A percentile compares a stretch with the other conserved stretches of the same genome.
phyloP scores from a whole-genome alignment of 2,113 vertebrate genomes.

The Anoura caudifer region DNA sequence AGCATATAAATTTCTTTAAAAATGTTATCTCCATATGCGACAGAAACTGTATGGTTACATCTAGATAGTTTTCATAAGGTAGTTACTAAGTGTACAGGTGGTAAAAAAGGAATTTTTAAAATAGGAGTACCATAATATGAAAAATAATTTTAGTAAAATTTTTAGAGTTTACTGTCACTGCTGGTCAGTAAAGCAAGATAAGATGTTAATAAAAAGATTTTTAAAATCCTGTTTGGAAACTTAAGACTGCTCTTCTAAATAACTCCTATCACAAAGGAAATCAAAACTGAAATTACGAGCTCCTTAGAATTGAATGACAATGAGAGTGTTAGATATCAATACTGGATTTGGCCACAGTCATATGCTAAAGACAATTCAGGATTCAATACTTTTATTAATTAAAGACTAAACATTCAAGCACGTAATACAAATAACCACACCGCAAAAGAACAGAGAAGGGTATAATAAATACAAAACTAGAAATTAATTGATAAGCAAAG shows the following conservation, averaged over 20 bases:
- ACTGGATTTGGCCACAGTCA: background rate
- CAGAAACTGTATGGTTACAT: background rate
- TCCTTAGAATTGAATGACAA: background rate
- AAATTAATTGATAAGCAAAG: background rate
- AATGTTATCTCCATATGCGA: background rate
- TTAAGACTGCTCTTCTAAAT: background rate
- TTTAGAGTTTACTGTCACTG: background rate
- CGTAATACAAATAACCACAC: background rate
- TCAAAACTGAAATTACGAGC: background rate
- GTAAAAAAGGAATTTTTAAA: background rate
- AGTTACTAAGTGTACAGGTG: background rate
- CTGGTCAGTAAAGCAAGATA: background rate
- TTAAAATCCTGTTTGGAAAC: background rate
- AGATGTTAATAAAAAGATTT: background rate
- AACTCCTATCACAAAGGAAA: background rate
- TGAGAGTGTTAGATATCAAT: background rate
- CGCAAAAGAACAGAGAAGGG: background rate
- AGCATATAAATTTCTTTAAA: background rate
- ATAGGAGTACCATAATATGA: background rate
- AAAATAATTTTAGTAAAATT: background rate
- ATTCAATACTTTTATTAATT: background rate
- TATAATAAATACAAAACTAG: slow-evolving; percentile 9
- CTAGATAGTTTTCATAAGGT: background rate
- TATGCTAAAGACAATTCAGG: background rate
- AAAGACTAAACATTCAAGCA: background rate